Evolutionary conservation across 1,140 invertebrate species (phyloP).

Genomic region (Antheraea mylitta): DNA sequence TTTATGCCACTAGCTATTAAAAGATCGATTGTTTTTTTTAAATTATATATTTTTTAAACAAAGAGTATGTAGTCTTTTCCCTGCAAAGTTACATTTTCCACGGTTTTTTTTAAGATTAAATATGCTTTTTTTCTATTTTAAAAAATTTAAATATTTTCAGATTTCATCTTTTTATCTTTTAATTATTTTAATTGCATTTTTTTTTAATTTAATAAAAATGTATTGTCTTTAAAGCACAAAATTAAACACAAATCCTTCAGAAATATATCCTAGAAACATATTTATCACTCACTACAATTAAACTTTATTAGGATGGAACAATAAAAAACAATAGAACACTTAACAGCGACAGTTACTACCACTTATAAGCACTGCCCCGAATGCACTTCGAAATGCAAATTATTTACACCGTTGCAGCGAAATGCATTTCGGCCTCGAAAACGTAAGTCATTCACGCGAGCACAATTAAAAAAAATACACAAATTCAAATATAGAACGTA

Average conservation of each 20-base stretch:
- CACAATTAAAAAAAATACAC: conserved; percentile 21
- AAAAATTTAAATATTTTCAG: too few species aligned
- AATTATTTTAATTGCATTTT: background rate
- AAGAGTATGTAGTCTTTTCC: background rate
- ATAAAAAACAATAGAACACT: conserved; percentile 54
- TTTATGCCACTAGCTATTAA: background rate
- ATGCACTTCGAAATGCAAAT: conserved; percentile 68
- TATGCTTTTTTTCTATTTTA: background rate
- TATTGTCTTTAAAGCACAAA: background rate
- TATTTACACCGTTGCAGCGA: conserved; percentile 65
- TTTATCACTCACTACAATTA: background rate
- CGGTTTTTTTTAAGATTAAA: too few species aligned
- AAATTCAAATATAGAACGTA: conserved; percentile 13
- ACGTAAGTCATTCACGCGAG: background rate
- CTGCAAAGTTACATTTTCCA: too few species aligned
- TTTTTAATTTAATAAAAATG: background rate
- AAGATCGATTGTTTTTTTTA: background rate
- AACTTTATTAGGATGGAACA: conserved; percentile 43
- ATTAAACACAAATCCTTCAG: background rate
- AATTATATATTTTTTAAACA: background rate
- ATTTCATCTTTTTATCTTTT: background rate
- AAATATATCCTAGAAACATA: background rate
- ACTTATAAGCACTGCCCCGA: conserved; percentile 61
- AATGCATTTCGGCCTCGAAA: conserved; percentile 40
- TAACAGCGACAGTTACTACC: conserved; percentile 64